Base-by-base conservation (phyloP, 2,797 vertebrate genomes). In the Bufotes viridis region DNA sequence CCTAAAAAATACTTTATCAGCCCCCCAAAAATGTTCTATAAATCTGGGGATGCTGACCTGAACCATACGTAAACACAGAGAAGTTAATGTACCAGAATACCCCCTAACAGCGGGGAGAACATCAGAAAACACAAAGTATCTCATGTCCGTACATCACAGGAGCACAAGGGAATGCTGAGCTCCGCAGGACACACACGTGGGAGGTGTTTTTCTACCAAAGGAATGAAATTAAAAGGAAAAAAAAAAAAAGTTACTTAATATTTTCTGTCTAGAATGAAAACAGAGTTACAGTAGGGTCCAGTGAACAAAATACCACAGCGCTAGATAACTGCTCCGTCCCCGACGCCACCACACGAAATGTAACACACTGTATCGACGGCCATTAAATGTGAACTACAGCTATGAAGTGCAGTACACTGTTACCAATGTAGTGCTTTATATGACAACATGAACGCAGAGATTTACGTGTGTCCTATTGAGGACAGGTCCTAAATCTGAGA, bases 161-260 rank as follows among this genome's bases (percentile, higher is more conserved):
- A 70, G 15, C 15, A 10, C 82, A 14, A 84, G 55, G 53, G 74
- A 84, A 34, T 51, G 82, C 82, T 61, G 34, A 75, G 82, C 55
- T n/a, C 58, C 7, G 82, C 82, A 84, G 29, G 55, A 75, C 12
- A 14, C 58, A 72, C 13, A 55, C 63, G 84, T 57, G 75, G 60
- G 84, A 55, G 85, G 51, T 67, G 26, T 58, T 79, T 34, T 70
- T 70, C 76, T 58, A 67, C 61, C 14, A 58, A 67, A 24, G 53
- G n/a, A 85, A 70, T 8, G 60, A 82, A 69, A 74, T 82, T 81
- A 87, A 80, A 57, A 49, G 20, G 22, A 75, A 2, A 75, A 34
- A 34, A 34, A 34, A 34, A 2, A 51, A 79, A 63, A 78, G 84
- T 65, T 78, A 55, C 75, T 75, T 58, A 83, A 72, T 34, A 60